Percentiles rank a stretch among this genome's conserved stretches.
phyloP scores from a whole-genome alignment of 2,113 vertebrate genomes.

The Myotis yumanensis region DNA sequence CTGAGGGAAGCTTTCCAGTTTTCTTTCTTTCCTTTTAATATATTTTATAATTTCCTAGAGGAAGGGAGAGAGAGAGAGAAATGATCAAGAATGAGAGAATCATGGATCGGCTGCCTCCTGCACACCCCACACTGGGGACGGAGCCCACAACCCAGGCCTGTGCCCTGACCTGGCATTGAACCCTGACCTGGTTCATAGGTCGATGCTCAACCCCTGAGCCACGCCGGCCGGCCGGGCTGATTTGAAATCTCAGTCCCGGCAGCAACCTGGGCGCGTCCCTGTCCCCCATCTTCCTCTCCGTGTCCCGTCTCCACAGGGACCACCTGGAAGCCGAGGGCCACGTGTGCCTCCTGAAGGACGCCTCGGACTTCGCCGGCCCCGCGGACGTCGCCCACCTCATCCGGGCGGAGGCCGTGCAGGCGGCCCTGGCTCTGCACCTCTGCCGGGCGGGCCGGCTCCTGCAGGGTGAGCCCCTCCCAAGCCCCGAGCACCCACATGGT shows the following conservation, averaged over 20 bases:
- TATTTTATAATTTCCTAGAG: no score
- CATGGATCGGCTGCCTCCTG: no score
- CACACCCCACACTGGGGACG: no score
- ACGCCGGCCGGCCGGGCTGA: neutral
- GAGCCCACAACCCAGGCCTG: no score
- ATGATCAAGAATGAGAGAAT: no score
- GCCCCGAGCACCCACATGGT: no score
- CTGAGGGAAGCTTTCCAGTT: no score
- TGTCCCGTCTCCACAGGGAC: slow-evolving; percentile 77
- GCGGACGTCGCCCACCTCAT: slow-evolving; percentile 84
- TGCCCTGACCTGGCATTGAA: no score
- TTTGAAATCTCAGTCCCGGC: neutral
- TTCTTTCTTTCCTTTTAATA: no score
- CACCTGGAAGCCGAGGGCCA: slow-evolving; percentile 93
- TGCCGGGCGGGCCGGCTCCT: slow-evolving; percentile 92
- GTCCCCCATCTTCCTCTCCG: neutral
- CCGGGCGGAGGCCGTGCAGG: slow-evolving; percentile 83
- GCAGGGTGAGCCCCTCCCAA: slow-evolving; percentile 83
- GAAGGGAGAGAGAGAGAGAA: no score
- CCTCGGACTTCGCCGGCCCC: slow-evolving; percentile 83
- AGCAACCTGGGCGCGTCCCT: neutral
- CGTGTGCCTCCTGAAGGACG: slow-evolving; percentile 89
- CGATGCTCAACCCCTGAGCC: no score
- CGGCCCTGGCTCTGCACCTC: slow-evolving; percentile 92
- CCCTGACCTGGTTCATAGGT: no score